phyloP scores from a whole-genome alignment of 2,797 vertebrate species.

The Enteromius mattozi region DNA sequence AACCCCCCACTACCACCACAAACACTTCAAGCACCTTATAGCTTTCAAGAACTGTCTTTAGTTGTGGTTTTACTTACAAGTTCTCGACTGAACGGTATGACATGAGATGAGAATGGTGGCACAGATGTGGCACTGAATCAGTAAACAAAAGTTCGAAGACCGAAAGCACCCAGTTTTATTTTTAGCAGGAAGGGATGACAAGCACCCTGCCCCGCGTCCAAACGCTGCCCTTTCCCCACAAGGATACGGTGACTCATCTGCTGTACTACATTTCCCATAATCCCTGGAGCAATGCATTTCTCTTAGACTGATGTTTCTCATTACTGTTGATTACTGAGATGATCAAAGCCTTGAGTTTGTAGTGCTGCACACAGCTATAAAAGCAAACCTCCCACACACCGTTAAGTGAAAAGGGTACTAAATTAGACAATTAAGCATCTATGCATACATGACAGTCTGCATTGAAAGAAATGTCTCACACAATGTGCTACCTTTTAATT shows the following conservation, averaged over 20 bases:
- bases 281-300: slow-evolving; percentile 46
- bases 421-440: slow-evolving; percentile 35
- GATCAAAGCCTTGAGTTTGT: slow-evolving; percentile 73
- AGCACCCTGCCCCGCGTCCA: slow-evolving; percentile 70
- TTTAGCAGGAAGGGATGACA: slow-evolving; percentile 75
- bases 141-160: slow-evolving; percentile 80
- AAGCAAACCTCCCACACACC: slow-evolving; percentile 69
- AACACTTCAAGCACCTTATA: slow-evolving; percentile 28
- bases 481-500: background rate
- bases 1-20: background rate
- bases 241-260: slow-evolving; percentile 73
- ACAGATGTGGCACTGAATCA: slow-evolving; percentile 64
- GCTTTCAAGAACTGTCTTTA: slow-evolving; percentile 9
- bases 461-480: background rate
- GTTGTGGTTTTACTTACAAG: slow-evolving; percentile 24
- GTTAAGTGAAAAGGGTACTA: slow-evolving; percentile 50
- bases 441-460: slow-evolving; percentile 7
- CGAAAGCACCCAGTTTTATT: slow-evolving; percentile 75
- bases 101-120: slow-evolving; percentile 12
- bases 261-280: slow-evolving; percentile 72
- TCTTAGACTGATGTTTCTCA: slow-evolving; percentile 75
- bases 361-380: slow-evolving; percentile 62
- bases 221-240: slow-evolving; percentile 69
- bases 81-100: slow-evolving; percentile 12
- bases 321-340: slow-evolving; percentile 73